phyloP scores from a whole-genome alignment of 2,797 vertebrate species.

The Phrynocephalus guinanensis region DNA sequence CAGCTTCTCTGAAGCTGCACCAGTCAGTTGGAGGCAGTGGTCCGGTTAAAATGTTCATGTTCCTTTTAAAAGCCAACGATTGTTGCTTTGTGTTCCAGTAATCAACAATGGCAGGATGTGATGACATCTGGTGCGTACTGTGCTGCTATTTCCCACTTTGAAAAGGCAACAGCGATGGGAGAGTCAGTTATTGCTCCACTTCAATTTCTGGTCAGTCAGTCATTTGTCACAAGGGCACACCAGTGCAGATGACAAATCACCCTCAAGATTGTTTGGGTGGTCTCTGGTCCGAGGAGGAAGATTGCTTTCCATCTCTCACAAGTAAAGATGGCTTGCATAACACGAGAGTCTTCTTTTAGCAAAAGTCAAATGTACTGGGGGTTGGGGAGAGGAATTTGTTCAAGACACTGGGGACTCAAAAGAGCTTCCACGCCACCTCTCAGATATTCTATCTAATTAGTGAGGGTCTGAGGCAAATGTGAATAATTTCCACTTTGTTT shows the following conservation, averaged over 20 bases:
- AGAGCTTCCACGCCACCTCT: background rate
- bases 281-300: background rate
- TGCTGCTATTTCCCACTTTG: background rate
- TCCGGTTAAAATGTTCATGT: background rate
- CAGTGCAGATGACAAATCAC: conserved; percentile 1
- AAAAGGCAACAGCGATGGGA: background rate
- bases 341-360: background rate
- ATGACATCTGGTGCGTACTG: background rate
- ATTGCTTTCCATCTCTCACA: accelerated
- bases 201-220: conserved; percentile 8
- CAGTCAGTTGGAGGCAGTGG: background rate
- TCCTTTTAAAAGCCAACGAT: background rate
- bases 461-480: background rate
- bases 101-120: background rate
- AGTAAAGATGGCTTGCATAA: background rate
- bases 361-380: background rate
- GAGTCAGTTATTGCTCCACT: background rate
- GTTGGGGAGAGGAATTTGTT: background rate
- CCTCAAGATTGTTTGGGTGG: background rate
- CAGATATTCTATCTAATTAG: background rate
- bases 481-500: background rate
- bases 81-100: background rate
- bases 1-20: background rate
- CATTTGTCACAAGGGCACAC: background rate
- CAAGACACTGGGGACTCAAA: no score